These are phyloP conservation scores for Archips xylosteana DNA, from an alignment of 2,888 invertebrate genomes.

Conservation along the genomic window DNA sequence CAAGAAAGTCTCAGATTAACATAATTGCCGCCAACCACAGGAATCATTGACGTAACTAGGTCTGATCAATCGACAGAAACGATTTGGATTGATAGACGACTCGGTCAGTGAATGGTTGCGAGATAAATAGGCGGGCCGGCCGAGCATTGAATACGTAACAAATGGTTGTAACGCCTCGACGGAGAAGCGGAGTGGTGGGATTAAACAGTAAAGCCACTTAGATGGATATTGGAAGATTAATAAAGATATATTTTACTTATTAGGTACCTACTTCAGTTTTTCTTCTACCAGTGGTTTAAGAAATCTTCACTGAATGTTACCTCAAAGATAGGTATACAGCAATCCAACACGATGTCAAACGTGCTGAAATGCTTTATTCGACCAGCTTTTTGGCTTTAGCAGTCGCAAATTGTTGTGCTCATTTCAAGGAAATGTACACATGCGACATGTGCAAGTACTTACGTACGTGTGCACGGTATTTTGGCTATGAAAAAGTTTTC, in stretches of 20 bases:
- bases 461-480: too few species aligned
- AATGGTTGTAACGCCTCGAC: constrained; percentile 65
- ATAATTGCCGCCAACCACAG: constrained; percentile 37
- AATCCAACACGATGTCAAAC: too few species aligned
- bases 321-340: too few species aligned
- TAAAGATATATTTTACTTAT: not conserved
- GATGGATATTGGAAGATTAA: not conserved
- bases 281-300: too few species aligned
- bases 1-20: constrained; percentile 46
- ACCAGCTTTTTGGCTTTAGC: too few species aligned
- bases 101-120: constrained; percentile 65
- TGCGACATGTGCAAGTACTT: too few species aligned
- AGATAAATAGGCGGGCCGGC: constrained; percentile 68
- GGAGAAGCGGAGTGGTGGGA: constrained; percentile 23
- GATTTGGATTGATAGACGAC: constrained; percentile 68
- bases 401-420: too few species aligned
- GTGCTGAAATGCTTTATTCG: too few species aligned
- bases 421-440: too few species aligned
- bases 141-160: constrained; percentile 73
- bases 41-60: constrained; percentile 47
- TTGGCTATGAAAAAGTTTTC: too few species aligned
- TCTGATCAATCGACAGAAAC: constrained; percentile 66
- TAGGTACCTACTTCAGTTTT: too few species aligned
- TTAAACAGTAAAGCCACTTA: constrained; percentile 20
- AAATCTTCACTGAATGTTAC: too few species aligned